phyloP scores from a whole-genome alignment of 2,888 invertebrate species.

The Lobophora halterata region DNA sequence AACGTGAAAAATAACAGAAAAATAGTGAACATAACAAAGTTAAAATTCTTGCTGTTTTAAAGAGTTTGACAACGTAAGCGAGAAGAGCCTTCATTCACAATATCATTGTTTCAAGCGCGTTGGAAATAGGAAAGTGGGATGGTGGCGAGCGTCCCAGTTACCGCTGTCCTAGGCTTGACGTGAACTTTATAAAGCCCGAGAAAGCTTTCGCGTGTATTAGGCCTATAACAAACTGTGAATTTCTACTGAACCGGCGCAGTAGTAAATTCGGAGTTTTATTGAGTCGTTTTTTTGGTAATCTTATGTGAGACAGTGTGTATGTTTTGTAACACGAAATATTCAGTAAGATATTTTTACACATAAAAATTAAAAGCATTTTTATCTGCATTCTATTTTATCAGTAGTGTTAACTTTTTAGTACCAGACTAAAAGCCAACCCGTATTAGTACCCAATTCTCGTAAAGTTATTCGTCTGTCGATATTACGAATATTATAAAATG shows the following conservation, averaged over 20 bases:
- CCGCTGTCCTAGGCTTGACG: conserved; percentile 26
- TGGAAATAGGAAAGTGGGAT: conserved; percentile 44
- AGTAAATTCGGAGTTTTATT: conserved; percentile 53
- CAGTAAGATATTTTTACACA: no score
- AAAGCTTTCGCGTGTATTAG: conserved; percentile 58
- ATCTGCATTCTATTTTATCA: no score
- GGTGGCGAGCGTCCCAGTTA: conserved; percentile 46
- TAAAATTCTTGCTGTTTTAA: conserved; percentile 29
- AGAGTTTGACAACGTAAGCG: conserved; percentile 35
- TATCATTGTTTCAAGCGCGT: conserved; percentile 50
- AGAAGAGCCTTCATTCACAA: conserved; percentile 42
- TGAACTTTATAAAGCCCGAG: conserved; percentile 35
- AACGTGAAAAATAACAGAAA: conserved; percentile 9
- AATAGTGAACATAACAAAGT: conserved; percentile 28
- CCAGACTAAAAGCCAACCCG: no score
- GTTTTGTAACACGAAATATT: conserved; percentile 31
- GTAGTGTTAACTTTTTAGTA: no score
- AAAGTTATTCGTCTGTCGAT: conserved; percentile 17
- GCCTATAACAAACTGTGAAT: conserved; percentile 56
- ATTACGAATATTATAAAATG: conserved; percentile 14
- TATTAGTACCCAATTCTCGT: conserved; percentile 31
- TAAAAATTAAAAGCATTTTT: no score
- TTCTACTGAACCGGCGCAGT: conserved; percentile 42
- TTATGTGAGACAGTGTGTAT: conserved; percentile 41
- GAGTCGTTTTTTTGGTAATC: conserved; percentile 40